Evolutionary conservation across 1,140 invertebrate species (phyloP), one percentile per base, ranked within the genome.

Genomic region (Tetramorium parvispinum): DNA sequence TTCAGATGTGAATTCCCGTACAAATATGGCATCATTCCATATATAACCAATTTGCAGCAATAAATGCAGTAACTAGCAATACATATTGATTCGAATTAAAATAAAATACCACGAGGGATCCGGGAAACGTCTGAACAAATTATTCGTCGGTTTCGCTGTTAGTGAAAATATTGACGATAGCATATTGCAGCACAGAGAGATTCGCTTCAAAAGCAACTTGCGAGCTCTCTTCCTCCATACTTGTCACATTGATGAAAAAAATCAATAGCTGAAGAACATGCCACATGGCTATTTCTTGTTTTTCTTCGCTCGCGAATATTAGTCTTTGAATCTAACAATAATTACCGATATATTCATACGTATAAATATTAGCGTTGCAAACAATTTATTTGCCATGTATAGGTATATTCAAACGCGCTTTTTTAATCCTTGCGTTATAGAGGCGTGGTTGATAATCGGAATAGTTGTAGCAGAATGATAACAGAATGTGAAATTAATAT

Each of bases 401-500:
- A n/a, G n/a, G n/a, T n/a, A 66, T 40, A 43, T 43, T 66, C 4
- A 43, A 40, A 66, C 27, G 11, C 37, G 18, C 8, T 21, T 79
- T 13, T 66, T 40, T 32, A 51, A 73, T 73, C 0, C 27, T 70
- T 21, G 11, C 6, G 11, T 21, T 21, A 46, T 63, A 32, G 27
- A 75, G 11, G 8, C n/a, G 37, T n/a, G 16, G 24, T 5, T 57
- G 40, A 16, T 71, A 82, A 71, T 55, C 16, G 78, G 27, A 70
- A 81, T n/a, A 11, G 21, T 82, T 18, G 27, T 32, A 27, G 13
- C 7, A 57, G 37, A 16, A 65, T 37, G 78, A 55, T 55, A 46
- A 57, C 40, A 24, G 65, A 43, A 53, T 70, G 65, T 37, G 24
- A 71, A 59, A 91, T 88, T 78, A 90, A 89, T 82, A 66, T 46